These are phyloP conservation scores for Euura lappo DNA, from an alignment of 1,140 invertebrate species.

Conservation along the genomic window DNA sequence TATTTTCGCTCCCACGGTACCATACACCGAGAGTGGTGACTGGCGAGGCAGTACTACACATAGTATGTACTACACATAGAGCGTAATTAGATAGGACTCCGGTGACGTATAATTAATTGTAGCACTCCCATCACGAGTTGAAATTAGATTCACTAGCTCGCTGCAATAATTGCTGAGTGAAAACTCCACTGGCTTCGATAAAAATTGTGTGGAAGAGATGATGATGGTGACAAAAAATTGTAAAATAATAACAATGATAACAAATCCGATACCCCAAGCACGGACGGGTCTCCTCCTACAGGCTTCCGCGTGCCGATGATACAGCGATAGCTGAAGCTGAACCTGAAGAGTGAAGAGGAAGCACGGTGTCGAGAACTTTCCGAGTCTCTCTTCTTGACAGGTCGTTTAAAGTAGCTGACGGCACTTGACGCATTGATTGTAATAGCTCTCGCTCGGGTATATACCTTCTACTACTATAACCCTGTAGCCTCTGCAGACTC, in stretches of 20 bases:
- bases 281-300: too few species aligned
- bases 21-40: not conserved
- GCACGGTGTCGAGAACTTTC: not conserved
- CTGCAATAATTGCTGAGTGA: too few species aligned
- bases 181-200: too few species aligned
- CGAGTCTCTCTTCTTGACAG: not conserved
- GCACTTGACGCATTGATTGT: not conserved
- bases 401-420: slow-evolving; percentile 1
- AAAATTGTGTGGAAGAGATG: too few species aligned
- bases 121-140: not conserved
- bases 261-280: too few species aligned
- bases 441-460: too few species aligned
- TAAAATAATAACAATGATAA: too few species aligned
- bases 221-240: too few species aligned
- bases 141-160: not conserved
- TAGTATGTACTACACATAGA: not conserved
- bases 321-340: not conserved
- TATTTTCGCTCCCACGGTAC: not conserved
- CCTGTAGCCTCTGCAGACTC: too few species aligned
- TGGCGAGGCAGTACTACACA: not conserved
- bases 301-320: not conserved
- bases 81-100: slow-evolving; percentile 1
- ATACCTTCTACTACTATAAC: too few species aligned
- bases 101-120: not conserved
- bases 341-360: not conserved